phyloP scores from a whole-genome alignment of 2,113 vertebrate genomes.

The Coptodon rendalli region DNA sequence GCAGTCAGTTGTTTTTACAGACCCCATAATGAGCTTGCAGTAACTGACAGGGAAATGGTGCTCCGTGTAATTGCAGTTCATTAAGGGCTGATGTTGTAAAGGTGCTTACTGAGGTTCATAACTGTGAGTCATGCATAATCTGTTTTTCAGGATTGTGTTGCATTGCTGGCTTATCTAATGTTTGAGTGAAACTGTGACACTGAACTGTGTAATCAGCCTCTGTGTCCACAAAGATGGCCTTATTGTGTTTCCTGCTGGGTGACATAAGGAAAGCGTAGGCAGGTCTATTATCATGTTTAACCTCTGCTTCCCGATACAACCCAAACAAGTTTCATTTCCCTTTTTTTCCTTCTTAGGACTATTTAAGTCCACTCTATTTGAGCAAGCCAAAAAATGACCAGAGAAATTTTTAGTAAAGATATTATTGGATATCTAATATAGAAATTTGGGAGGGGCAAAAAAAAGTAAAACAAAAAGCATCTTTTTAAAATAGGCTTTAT shows the following conservation, averaged over 20 bases:
- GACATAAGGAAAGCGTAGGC: conserved; percentile 11
- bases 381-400: not conserved
- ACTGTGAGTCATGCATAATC: conserved; percentile 11
- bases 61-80: not conserved
- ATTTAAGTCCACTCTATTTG: not conserved
- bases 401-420: rapidly evolving
- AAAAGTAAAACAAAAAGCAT: too few species aligned
- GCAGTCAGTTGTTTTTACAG: not conserved
- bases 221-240: conserved; percentile 2
- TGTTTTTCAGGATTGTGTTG: not conserved
- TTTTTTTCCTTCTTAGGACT: not conserved
- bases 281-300: conserved; percentile 8
- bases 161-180: conserved; percentile 13
- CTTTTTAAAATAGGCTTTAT: not conserved
- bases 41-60: not conserved
- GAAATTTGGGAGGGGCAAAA: not conserved
- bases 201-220: not conserved
- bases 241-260: conserved; percentile 17
- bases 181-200: conserved; percentile 13
- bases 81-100: not conserved
- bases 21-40: not conserved
- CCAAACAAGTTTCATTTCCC: not conserved
- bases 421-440: not conserved
- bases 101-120: not conserved
- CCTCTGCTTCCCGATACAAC: not conserved